These are phyloP conservation scores for Tyria jacobaeae DNA, from an alignment of 2,888 invertebrate genomes.

Conservation along the genomic window DNA sequence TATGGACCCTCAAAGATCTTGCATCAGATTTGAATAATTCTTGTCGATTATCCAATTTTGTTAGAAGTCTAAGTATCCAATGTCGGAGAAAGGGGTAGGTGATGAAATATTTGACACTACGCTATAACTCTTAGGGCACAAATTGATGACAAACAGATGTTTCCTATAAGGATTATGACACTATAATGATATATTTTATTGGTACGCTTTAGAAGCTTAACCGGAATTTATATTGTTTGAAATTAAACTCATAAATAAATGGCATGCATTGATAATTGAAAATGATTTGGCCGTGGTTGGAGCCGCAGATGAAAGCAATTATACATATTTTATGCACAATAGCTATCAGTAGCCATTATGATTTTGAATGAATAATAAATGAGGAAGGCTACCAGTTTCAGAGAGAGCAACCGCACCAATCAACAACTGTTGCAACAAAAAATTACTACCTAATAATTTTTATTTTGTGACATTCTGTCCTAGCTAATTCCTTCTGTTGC, in stretches of 20 bases:
- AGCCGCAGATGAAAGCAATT: not conserved
- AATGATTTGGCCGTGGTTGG: not conserved
- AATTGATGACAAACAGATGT: too few species aligned
- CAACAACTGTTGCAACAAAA: not conserved
- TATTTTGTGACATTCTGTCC: too few species aligned
- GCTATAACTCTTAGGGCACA: too few species aligned
- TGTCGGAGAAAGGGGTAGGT: too few species aligned
- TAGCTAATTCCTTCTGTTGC: too few species aligned
- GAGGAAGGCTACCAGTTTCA: not conserved
- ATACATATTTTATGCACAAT: not conserved
- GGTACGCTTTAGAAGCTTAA: not conserved
- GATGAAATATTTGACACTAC: too few species aligned
- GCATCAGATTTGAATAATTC: too few species aligned
- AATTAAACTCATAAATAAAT: not conserved
- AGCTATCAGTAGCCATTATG: not conserved
- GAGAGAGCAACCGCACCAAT: not conserved
- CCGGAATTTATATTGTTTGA: not conserved
- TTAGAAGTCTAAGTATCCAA: too few species aligned
- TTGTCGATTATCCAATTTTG: too few species aligned
- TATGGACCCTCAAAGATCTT: too few species aligned
- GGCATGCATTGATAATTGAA: not conserved
- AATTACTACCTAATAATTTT: not conserved
- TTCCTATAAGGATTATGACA: too few species aligned
- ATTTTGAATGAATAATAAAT: not conserved
- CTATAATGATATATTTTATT: too few species aligned